phyloP scores from a whole-genome alignment of 2,888 invertebrate genomes.

The Eupeodes latifasciatus region DNA sequence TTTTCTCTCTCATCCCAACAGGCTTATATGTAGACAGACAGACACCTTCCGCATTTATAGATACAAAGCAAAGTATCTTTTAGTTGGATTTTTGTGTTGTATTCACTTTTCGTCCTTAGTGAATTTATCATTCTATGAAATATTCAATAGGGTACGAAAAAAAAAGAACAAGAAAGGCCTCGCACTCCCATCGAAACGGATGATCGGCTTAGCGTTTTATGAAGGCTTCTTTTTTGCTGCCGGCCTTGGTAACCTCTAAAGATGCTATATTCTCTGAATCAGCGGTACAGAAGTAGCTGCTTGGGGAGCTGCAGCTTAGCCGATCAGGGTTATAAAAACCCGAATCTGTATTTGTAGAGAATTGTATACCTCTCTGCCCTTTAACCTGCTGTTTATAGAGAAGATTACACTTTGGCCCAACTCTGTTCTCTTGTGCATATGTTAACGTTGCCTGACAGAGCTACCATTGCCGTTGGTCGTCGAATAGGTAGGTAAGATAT shows the following conservation, averaged over 20 bases:
- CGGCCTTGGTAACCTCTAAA: neutral
- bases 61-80: slow-evolving; percentile 10
- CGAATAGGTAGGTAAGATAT: neutral
- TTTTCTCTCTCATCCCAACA: slow-evolving; percentile 9
- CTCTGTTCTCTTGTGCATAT: slow-evolving; percentile 66
- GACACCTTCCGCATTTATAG: slow-evolving; percentile 3
- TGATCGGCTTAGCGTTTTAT: slow-evolving; percentile 73
- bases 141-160: slow-evolving; percentile 59
- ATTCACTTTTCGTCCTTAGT: slow-evolving; percentile 49
- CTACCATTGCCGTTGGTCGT: neutral
- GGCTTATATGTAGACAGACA: neutral
- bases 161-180: slow-evolving; percentile 41
- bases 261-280: neutral
- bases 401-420: slow-evolving; percentile 61
- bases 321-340: neutral
- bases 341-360: slow-evolving; percentile 43
- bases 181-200: slow-evolving; percentile 63
- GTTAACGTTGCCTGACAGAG: slow-evolving; percentile 17
- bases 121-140: slow-evolving; percentile 69
- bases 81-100: slow-evolving; percentile 30
- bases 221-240: slow-evolving; percentile 54
- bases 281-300: neutral
- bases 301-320: slow-evolving; percentile 9
- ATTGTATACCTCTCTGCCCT: slow-evolving; percentile 2
- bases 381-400: slow-evolving; percentile 30